phyloP scores from a whole-genome alignment of 2,797 vertebrate genomes.

The Basileuterus tristriatus region DNA sequence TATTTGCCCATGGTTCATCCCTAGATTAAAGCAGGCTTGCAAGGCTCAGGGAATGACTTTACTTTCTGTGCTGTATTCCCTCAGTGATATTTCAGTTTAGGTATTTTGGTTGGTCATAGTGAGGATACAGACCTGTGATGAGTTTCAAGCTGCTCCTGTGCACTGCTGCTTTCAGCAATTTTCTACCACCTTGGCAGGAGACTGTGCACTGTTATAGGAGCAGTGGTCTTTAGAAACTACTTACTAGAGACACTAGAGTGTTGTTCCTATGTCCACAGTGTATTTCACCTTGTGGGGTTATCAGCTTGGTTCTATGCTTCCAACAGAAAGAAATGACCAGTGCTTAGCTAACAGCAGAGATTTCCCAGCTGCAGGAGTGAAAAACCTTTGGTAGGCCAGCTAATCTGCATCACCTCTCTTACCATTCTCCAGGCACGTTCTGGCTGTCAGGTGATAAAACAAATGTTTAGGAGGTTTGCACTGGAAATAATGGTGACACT shows the following conservation, averaged over 20 bases:
- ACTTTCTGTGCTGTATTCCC: neutral
- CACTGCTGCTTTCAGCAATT: neutral
- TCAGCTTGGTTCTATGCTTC: neutral
- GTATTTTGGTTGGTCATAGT: neutral
- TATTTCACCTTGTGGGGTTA: neutral
- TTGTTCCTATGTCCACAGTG: neutral
- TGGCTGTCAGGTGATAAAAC: slow-evolving; percentile 26
- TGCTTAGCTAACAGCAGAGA: neutral
- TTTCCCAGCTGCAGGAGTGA: neutral
- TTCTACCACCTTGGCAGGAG: neutral
- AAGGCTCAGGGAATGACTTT: neutral
- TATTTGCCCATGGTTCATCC: neutral
- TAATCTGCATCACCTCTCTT: slow-evolving; percentile 17
- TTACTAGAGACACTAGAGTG: neutral
- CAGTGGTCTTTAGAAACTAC: neutral
- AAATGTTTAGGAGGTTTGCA: slow-evolving; percentile 21
- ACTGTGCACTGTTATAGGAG: neutral
- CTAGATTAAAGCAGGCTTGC: neutral
- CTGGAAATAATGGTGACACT: neutral
- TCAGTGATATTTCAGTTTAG: neutral
- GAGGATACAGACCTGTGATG: neutral
- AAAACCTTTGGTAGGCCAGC: slow-evolving; percentile 31
- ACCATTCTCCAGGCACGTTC: slow-evolving; percentile 27
- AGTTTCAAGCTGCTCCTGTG: neutral
- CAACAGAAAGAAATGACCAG: slow-evolving; percentile 6